These are phyloP conservation scores for Corythoichthys intestinalis DNA, from an alignment of 2,113 vertebrate species.

Conservation along the genomic window DNA sequence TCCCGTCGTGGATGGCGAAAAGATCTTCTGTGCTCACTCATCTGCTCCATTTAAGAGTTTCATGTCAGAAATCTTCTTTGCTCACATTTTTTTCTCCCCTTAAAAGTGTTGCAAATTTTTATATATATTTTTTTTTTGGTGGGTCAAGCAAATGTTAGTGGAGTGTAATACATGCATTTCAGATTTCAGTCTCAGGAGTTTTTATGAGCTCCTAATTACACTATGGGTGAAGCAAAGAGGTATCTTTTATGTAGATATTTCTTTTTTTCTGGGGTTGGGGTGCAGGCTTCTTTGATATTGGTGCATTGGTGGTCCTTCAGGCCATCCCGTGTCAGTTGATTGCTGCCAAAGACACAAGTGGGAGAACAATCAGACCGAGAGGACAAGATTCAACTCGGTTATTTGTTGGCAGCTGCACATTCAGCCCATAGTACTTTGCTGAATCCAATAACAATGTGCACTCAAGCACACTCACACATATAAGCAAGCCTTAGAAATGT, in stretches of 20 bases:
- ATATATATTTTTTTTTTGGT: constrained; percentile 26
- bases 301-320: constrained; percentile 21
- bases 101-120: constrained; percentile 37
- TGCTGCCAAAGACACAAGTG: constrained; percentile 31
- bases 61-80: constrained; percentile 21
- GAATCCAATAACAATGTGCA: constrained; percentile 20
- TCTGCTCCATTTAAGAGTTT: constrained; percentile 35
- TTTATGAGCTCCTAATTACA: constrained; percentile 39
- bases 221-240: constrained; percentile 10
- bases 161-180: constrained; percentile 72
- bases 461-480: constrained; percentile 7
- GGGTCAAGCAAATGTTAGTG: constrained; percentile 68
- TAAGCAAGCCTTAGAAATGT: constrained; percentile 19
- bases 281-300: constrained; percentile 11
- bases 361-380: background rate
- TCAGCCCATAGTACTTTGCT: constrained; percentile 20
- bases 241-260: background rate
- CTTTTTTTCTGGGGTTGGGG: constrained; percentile 1
- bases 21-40: constrained; percentile 20
- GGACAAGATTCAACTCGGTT: background rate
- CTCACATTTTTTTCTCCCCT: constrained; percentile 29
- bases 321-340: constrained; percentile 18
- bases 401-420: background rate
- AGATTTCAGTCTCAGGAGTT: constrained; percentile 25
- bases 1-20: constrained; percentile 27